Base-by-base conservation (phyloP, 2,113 vertebrate genomes). In the Dipodomys stephensi region DNA sequence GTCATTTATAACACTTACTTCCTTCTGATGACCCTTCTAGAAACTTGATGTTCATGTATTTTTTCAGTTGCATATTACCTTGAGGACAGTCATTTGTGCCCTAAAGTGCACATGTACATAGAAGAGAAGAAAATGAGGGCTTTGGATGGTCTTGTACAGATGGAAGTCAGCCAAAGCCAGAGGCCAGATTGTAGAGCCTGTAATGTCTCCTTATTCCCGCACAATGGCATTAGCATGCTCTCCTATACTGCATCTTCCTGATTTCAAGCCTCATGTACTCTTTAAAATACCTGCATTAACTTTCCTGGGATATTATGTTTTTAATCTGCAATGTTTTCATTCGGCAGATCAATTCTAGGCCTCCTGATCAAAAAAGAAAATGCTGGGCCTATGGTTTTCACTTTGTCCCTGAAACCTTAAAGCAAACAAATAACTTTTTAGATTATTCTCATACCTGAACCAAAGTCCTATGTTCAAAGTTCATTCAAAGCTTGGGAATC, bases 31-130 rank as follows among this genome's bases (percentile, higher is more conserved):
- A 57, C 79, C 85, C 80, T 83, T 96, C 69, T 89, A 65, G 32
- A 90, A 95, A 72, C 19, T 22, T 85, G 71, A 79, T 22, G 6
- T 88, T 90, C 90, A 68, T 88, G 19, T 94, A 78, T 73, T 64
- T 60, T 95, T 92, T 76, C 73, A 77, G 1, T 80, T 77, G 64
- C 39, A 64, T 7, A 27, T 67, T 80, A 79, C 76, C 86, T 79
- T 80, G 15, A 44, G 44, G 53, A 76, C 68, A 92, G 90, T 82
- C 49, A 74, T 32, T 57, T 71, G 57, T 65, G 62, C 73, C 83
- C 89, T 72, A 10, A 76, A 85, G 46, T 35, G 39, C 46, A 46
- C 44, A 19, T 82, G 65, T 89, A 23, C 28, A 4, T 13, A 23
- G 4, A 46, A n/a, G 20, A 62, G 53, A 67, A 53, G 69, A 19